phyloP scores from a whole-genome alignment of 2,888 invertebrate genomes.

The Troides oblongomaculatus region DNA sequence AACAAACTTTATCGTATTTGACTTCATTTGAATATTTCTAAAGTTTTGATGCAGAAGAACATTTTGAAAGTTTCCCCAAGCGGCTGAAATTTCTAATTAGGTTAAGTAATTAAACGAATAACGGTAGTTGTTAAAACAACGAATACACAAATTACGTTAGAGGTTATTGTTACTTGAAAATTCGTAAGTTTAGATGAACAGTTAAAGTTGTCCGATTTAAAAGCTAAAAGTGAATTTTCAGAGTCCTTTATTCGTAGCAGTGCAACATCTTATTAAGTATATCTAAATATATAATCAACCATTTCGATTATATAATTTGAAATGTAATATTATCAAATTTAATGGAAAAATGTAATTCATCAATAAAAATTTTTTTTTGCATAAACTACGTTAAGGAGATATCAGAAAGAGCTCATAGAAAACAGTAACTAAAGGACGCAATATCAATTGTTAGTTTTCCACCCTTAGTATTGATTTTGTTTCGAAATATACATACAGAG shows the following conservation, averaged over 20 bases:
- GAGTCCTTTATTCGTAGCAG: neutral
- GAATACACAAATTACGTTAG: neutral
- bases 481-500: no score
- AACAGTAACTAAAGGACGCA: no score
- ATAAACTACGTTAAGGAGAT: no score
- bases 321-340: no score
- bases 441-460: no score
- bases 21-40: constrained; percentile 3
- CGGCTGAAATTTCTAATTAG: constrained; percentile 2
- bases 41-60: constrained; percentile 1
- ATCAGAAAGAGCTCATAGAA: no score
- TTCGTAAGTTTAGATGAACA: neutral
- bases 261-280: neutral
- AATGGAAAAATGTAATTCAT: no score
- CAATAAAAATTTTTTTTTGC: no score
- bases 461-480: no score
- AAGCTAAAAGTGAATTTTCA: neutral
- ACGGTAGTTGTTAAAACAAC: neutral
- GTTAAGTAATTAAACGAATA: constrained; percentile 8
- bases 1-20: neutral
- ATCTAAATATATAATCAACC: neutral
- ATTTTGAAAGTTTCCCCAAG: neutral
- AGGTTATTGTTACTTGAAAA: neutral
- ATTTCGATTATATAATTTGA: no score
- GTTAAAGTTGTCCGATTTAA: neutral